Conservation (phyloP, 2,888 invertebrate genomes). For the Trachelus stipa region DNA sequence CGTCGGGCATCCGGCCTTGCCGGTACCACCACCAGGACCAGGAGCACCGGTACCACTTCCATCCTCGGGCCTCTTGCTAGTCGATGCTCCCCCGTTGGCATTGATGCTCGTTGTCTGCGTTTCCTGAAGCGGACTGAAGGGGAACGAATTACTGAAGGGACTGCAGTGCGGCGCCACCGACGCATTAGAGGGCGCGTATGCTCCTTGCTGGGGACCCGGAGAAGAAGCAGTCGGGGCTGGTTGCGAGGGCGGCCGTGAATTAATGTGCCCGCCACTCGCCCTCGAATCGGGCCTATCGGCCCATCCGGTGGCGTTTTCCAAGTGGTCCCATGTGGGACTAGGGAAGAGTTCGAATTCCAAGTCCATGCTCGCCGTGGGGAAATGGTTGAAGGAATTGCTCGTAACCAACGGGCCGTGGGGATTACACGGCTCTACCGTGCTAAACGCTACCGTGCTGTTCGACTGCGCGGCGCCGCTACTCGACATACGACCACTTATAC, state of each 20-base stretch:
- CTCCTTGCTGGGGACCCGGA: conserved; percentile 64
- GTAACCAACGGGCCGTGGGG: conserved; percentile 43
- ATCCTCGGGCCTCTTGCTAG: conserved; percentile 34
- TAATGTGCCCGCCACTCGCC: conserved; percentile 71
- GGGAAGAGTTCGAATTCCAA: conserved; percentile 78
- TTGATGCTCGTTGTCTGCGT: conserved; percentile 64
- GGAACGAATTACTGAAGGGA: conserved; percentile 70
- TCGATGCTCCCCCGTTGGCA: conserved; percentile 53
- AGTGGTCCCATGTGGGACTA: conserved; percentile 74
- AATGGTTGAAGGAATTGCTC: conserved; percentile 55
- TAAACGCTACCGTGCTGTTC: conserved; percentile 58
- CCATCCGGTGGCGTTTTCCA: conserved; percentile 53
- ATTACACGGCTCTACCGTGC: conserved; percentile 56
- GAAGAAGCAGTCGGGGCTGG: conserved; percentile 69
- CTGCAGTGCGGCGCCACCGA: conserved; percentile 70
- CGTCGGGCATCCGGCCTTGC: conserved; percentile 20
- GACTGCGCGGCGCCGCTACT: conserved; percentile 50
- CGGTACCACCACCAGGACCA: not conserved
- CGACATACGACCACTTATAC: conserved; percentile 52
- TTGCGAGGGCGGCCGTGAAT: conserved; percentile 73
- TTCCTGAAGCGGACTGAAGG: conserved; percentile 74
- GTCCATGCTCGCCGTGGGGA: conserved; percentile 66
- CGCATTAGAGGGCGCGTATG: conserved; percentile 58
- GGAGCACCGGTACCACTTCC: not conserved
- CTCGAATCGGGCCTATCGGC: conserved; percentile 73